These are phyloP conservation scores for Streblospio benedicti DNA, from an alignment of 1,140 invertebrate species.

Conservation along the genomic window DNA sequence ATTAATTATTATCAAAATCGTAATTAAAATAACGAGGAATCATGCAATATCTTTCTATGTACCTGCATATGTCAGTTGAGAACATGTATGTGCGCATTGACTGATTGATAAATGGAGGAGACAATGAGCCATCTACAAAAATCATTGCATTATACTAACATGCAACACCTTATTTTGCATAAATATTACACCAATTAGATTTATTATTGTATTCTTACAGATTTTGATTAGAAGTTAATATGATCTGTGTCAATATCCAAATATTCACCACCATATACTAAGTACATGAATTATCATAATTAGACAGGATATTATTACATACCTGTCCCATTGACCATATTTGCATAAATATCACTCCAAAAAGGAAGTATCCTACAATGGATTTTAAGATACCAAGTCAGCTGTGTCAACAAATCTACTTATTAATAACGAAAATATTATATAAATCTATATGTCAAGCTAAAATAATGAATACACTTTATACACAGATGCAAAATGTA, in stretches of 20 bases:
- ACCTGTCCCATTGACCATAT: constrained; percentile 45
- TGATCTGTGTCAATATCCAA: too few species aligned
- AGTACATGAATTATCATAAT: not conserved
- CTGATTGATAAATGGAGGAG: constrained; percentile 33
- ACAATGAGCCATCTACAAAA: constrained; percentile 38
- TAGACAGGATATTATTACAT: constrained; percentile 11
- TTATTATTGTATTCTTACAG: too few species aligned
- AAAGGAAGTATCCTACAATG: constrained; percentile 27
- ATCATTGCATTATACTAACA: constrained; percentile 3
- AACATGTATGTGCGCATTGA: constrained; percentile 25
- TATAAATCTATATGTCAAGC: too few species aligned
- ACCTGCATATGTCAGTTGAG: constrained; percentile 41
- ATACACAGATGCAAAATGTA: too few species aligned
- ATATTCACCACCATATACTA: too few species aligned
- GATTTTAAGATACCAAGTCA: not conserved
- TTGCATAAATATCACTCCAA: constrained; percentile 37
- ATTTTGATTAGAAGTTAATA: too few species aligned
- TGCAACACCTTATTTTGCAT: not conserved
- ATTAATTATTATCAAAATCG: too few species aligned
- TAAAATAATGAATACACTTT: too few species aligned
- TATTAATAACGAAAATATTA: too few species aligned
- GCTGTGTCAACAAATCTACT: not conserved
- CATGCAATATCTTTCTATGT: constrained; percentile 3
- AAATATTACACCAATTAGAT: not conserved
- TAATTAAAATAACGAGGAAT: constrained; percentile 5